Conservation (phyloP, 2,888 invertebrate species). For the Patella depressa region DNA sequence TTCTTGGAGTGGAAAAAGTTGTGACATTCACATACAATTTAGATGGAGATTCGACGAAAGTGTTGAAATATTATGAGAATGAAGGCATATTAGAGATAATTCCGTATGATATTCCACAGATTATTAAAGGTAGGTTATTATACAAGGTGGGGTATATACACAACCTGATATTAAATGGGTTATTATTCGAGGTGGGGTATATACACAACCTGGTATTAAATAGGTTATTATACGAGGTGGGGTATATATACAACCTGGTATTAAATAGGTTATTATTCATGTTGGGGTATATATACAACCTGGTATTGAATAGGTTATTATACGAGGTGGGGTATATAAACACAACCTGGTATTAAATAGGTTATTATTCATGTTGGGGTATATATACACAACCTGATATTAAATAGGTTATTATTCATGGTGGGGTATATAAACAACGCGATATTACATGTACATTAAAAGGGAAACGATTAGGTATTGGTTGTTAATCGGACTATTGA, state of each 20-base stretch:
- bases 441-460: no score
- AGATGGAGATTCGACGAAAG: not conserved
- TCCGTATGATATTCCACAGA: not conserved
- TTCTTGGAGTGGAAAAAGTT: not conserved
- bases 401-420: not conserved
- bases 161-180: not conserved
- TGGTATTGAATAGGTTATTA: not conserved
- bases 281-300: no score
- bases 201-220: no score
- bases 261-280: not conserved
- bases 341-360: not conserved
- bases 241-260: no score
- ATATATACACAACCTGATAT: no score
- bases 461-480: no score
- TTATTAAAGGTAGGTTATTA: not conserved
- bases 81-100: not conserved
- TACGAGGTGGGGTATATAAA: no score
- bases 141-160: no score
- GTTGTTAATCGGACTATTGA: no score
- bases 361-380: not conserved
- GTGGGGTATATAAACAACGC: no score
- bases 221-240: not conserved
- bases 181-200: no score
- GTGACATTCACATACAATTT: not conserved
- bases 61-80: not conserved